These are phyloP conservation scores for Athripsodes cinereus DNA, from an alignment of 2,888 invertebrate species.

Conservation along the genomic window DNA sequence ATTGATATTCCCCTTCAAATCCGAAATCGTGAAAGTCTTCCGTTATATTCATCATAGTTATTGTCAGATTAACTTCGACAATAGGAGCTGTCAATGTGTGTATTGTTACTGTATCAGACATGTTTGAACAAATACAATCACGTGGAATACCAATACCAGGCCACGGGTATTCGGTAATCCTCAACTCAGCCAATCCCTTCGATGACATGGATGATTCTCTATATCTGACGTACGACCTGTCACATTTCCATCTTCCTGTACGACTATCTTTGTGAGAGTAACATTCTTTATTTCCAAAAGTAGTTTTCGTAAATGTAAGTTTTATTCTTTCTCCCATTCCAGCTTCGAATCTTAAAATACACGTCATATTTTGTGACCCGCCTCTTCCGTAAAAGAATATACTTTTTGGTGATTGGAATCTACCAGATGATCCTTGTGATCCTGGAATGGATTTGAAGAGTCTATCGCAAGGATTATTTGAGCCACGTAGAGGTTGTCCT, in stretches of 20 bases:
- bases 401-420: conserved; percentile 70
- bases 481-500: conserved; percentile 52
- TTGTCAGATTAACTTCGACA: conserved; percentile 67
- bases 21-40: conserved; percentile 75
- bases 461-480: conserved; percentile 59
- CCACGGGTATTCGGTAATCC: conserved; percentile 66
- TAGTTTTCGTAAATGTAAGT: conserved; percentile 61
- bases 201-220: conserved; percentile 41
- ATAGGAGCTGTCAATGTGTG: conserved; percentile 63
- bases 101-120: conserved; percentile 58
- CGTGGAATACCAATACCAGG: conserved; percentile 59
- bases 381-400: conserved; percentile 80
- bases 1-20: conserved; percentile 70
- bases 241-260: conserved; percentile 65
- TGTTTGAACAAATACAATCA: conserved; percentile 68
- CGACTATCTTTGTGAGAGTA: conserved; percentile 59
- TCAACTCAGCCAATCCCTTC: conserved; percentile 52
- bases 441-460: conserved; percentile 47
- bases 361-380: conserved; percentile 68
- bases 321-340: conserved; percentile 62
- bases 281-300: conserved; percentile 65
- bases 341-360: conserved; percentile 69
- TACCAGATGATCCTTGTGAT: conserved; percentile 51
- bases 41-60: conserved; percentile 73
- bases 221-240: conserved; percentile 38